A percentile compares a stretch with the other conserved stretches of the same genome.
Conservation (phyloP, 2,797 vertebrate genomes). For the Leptatherina wallacei region DNA sequence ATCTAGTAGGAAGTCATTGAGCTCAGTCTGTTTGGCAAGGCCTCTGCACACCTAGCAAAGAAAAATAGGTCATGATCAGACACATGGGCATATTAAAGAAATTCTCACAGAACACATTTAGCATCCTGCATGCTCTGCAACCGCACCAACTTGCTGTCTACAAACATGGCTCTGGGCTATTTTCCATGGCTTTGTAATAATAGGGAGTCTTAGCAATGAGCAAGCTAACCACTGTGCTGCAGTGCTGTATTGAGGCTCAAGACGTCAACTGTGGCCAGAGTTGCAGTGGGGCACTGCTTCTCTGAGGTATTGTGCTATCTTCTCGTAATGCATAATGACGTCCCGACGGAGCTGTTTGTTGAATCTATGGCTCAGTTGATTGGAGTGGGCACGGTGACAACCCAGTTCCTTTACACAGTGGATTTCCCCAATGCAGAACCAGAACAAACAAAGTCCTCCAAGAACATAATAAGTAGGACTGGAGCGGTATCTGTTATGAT, state of each 20-base stretch:
- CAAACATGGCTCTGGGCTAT: constrained; percentile 26
- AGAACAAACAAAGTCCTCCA: constrained; percentile 76
- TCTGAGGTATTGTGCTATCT: constrained; percentile 72
- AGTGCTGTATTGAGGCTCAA: constrained; percentile 35
- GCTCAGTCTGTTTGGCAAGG: constrained; percentile 97
- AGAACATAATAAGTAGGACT: constrained; percentile 58
- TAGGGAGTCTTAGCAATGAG: constrained; percentile 49
- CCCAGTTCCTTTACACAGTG: constrained; percentile 77
- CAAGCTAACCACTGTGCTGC: constrained; percentile 36
- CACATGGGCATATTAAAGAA: constrained; percentile 16
- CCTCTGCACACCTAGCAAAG: constrained; percentile 92
- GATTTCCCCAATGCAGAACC: constrained; percentile 73
- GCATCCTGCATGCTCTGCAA: constrained; percentile 41
- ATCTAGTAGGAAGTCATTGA: constrained; percentile 98
- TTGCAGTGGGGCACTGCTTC: constrained; percentile 69
- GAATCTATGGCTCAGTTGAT: constrained; percentile 76
- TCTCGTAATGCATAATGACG: constrained; percentile 76
- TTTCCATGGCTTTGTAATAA: constrained; percentile 30
- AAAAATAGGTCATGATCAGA: constrained; percentile 38
- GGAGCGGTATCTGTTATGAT: constrained; percentile 16
- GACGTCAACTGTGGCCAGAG: constrained; percentile 62
- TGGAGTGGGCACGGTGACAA: constrained; percentile 73
- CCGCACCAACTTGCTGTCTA: constrained; percentile 26
- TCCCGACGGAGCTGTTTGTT: constrained; percentile 75
- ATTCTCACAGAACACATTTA: constrained; percentile 24